phyloP scores from a whole-genome alignment of 1,140 invertebrate genomes.

The Atta colombica region DNA sequence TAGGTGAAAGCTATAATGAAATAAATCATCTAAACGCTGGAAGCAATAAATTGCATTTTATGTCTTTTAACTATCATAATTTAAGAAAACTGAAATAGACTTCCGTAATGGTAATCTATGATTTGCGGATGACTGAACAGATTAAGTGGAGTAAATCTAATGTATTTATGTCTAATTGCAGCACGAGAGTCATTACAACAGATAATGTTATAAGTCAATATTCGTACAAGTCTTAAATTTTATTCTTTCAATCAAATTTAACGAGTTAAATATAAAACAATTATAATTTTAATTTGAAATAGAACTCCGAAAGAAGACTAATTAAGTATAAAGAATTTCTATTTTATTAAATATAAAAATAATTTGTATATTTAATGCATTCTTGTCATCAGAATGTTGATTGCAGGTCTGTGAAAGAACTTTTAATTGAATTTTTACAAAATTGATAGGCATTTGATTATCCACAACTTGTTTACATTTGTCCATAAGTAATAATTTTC shows the following conservation, averaged over 20 bases:
- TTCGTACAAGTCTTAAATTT: background rate
- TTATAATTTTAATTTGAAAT: no score
- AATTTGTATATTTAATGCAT: background rate
- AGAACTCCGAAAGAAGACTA: no score
- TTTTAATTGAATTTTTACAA: no score
- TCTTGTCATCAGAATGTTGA: background rate
- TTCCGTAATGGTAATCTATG: background rate
- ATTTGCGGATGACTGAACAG: slow-evolving; percentile 40
- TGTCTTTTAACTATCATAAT: background rate
- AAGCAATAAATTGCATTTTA: background rate
- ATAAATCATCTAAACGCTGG: slow-evolving; percentile 10
- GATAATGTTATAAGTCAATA: background rate
- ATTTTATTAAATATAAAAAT: background rate
- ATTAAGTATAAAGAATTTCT: no score
- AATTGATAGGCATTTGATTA: no score
- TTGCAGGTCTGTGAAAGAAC: background rate
- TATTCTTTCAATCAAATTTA: background rate
- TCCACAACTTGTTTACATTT: no score
- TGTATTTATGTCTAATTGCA: slow-evolving; percentile 38
- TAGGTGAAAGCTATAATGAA: slow-evolving; percentile 12
- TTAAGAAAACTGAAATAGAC: slow-evolving; percentile 12
- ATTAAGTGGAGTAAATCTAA: slow-evolving; percentile 39
- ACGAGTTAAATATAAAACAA: background rate
- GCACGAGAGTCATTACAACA: background rate
- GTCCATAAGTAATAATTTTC: no score